Base-by-base conservation (phyloP, 2,113 vertebrate genomes). In the Hippopotamus amphibius region DNA sequence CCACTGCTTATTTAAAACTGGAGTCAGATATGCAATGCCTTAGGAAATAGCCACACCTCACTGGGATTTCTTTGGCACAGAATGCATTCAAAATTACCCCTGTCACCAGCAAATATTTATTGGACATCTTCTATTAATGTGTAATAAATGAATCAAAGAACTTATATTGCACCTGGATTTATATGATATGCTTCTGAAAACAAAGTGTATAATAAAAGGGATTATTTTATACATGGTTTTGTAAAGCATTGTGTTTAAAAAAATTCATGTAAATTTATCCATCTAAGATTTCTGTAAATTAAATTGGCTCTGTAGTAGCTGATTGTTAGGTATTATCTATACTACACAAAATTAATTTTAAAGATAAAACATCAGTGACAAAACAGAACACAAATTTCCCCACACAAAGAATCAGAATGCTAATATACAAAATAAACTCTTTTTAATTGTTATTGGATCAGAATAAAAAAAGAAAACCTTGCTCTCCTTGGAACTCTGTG, bases 1-100 rank as follows among this genome's bases (percentile, higher is more conserved):
- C 63, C 76, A 53, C 43, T 92, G 92, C 89, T 97, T 87, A 76
- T 93, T 96, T 92, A 93, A 97, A 96, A 96, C 53, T 69, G 63
- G 86, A 96, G 61, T 80, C 87, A 95, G 91, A 76, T 85, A 66
- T 5, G 48, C 6, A 46, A 41, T 53, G 57, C 74, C 86, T 87
- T 93, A 96, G 80, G 93, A 96, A 95, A 85, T 41, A 88, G 1
- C 65, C 79, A 90, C 61, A 66, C 83, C 77, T 96, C 83, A 21
- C 28, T 89, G n/a, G 80, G 81, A 90, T 86, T 97, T 97, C 71
- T 88, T 84, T 96, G 93, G 72, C 92, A 93, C 10, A 43, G 21
- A 71, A 81, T 7, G 2, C 41, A 16, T 79, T 97, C 83, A 71
- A 53, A 95, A 96, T 88, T 69, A 91, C 37, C 26, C 69, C 83